A percentile compares a stretch with the other conserved stretches of the same genome.
These are phyloP conservation scores for Rotaria socialis DNA, from an alignment of 2,888 invertebrate genomes.

Conservation along the genomic window DNA sequence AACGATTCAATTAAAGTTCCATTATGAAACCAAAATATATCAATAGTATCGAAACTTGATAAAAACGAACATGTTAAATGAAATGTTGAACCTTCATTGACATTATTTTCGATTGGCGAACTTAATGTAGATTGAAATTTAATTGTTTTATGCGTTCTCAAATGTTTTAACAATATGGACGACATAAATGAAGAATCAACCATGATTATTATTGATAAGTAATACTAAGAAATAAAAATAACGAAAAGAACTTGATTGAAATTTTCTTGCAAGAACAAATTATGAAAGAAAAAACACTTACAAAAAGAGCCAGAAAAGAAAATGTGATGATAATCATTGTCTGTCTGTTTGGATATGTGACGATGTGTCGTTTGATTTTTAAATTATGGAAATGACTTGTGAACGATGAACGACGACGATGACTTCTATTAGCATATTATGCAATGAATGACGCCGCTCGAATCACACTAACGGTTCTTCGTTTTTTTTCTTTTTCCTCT, in stretches of 20 bases:
- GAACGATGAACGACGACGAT: background rate
- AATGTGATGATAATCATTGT: background rate
- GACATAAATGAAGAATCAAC: background rate
- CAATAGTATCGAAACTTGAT: background rate
- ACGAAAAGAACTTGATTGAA: background rate
- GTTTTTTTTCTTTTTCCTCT: background rate
- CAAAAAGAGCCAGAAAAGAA: background rate
- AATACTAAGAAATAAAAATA: background rate
- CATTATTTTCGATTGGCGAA: background rate
- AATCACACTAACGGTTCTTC: background rate
- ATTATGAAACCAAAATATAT: constrained; percentile 5
- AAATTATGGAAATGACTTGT: constrained; percentile 22
- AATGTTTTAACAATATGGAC: background rate
- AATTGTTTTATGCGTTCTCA: background rate
- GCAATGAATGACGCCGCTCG: constrained; percentile 16
- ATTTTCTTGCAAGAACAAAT: too few species aligned
- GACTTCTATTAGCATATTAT: constrained; percentile 25
- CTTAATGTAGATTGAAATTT: background rate
- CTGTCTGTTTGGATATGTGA: background rate
- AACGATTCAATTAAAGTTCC: constrained; percentile 9
- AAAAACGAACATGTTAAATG: background rate
- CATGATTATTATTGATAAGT: background rate
- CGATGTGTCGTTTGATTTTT: constrained; percentile 5
- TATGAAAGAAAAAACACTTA: background rate
- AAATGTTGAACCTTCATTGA: background rate